Conservation (phyloP, 2,113 vertebrate species). For the Urocolius indicus region DNA sequence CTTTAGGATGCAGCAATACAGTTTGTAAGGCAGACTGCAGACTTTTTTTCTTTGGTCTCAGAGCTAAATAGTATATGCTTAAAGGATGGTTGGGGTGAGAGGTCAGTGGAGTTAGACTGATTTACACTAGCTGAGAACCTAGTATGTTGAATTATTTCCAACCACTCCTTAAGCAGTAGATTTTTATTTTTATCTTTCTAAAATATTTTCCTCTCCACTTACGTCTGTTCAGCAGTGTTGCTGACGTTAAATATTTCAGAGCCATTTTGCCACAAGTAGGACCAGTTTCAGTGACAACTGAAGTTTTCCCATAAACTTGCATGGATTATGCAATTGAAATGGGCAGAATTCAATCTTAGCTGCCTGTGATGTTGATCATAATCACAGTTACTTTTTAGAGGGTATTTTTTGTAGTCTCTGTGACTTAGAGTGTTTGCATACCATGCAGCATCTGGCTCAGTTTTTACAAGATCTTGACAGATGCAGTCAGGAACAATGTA, state of each 20-base stretch:
- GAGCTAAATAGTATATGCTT: neutral
- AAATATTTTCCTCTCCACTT: neutral
- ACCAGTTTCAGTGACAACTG: neutral
- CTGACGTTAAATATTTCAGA: conserved; percentile 15
- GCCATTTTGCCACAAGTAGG: neutral
- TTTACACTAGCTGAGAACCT: neutral
- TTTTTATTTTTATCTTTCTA: neutral
- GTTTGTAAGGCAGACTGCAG: neutral
- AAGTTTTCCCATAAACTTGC: conserved; percentile 31
- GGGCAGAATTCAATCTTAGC: neutral
- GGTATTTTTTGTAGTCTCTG: conserved; percentile 29
- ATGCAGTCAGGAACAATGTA: conserved; percentile 35
- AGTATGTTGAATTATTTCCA: neutral
- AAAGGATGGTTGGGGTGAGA: neutral
- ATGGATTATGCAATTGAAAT: conserved; percentile 12
- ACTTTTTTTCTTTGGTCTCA: neutral
- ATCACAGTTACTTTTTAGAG: conserved; percentile 15
- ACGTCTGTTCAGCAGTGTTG: neutral
- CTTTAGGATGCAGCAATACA: neutral
- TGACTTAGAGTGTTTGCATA: conserved; percentile 28
- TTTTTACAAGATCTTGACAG: conserved; percentile 45
- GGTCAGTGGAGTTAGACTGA: neutral
- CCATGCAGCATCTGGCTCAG: conserved; percentile 48
- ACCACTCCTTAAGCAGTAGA: neutral
- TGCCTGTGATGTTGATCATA: conserved; percentile 12